Conservation (phyloP, 2,888 invertebrate genomes). For the Papilio gigon region DNA sequence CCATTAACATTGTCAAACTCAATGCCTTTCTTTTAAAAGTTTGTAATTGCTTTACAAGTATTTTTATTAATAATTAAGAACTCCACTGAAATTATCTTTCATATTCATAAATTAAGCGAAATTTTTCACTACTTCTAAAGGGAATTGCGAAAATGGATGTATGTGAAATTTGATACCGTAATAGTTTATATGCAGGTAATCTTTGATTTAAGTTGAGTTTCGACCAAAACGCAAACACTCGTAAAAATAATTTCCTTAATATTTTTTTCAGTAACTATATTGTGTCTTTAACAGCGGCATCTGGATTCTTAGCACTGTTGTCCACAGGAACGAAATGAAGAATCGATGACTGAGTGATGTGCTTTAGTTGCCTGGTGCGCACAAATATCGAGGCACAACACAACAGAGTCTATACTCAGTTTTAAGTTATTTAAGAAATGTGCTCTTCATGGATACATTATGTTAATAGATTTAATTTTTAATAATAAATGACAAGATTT, state of each 20-base stretch:
- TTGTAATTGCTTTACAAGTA: no score
- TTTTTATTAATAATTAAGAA: no score
- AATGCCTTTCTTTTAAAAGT: no score
- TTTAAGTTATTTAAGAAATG: conserved; percentile 49
- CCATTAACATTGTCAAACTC: no score
- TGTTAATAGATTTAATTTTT: conserved; percentile 64
- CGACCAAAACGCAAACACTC: no score
- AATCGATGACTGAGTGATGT: conserved; percentile 47
- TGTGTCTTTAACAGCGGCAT: conserved; percentile 93
- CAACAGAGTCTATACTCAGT: conserved; percentile 43
- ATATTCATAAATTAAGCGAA: no score
- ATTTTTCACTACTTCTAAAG: no score
- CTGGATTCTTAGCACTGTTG: conserved; percentile 95
- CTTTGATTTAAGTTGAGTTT: no score
- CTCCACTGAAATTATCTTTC: no score
- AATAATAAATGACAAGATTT: conserved; percentile 67
- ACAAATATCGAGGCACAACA: conserved; percentile 43
- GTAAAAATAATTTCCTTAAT: conserved; percentile 47
- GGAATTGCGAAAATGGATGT: no score
- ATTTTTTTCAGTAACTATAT: conserved; percentile 89
- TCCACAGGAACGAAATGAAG: conserved; percentile 94
- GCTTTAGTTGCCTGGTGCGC: conserved; percentile 45
- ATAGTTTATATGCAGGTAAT: no score
- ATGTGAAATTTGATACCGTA: no score
- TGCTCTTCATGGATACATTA: conserved; percentile 47